Percentiles rank a stretch among this genome's conserved stretches.
Conservation (phyloP, 2,888 invertebrate species). For the Drosophila barbarae region DNA sequence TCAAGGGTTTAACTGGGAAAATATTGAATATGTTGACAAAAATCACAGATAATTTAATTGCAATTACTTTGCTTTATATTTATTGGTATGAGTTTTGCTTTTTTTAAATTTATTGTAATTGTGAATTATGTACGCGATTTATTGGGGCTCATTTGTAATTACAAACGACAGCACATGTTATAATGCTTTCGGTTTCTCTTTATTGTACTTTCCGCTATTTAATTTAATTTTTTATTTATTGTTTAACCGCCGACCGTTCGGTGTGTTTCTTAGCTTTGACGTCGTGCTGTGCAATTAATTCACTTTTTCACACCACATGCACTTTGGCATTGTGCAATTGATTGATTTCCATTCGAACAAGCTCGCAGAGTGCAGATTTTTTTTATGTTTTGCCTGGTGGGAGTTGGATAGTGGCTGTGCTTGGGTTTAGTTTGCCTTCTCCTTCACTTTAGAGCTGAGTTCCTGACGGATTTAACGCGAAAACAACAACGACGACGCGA, state of each 20-base stretch:
- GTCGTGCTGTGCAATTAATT: conserved; percentile 64
- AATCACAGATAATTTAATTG: conserved; percentile 73
- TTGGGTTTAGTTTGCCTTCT: conserved; percentile 8
- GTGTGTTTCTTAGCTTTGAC: conserved; percentile 48
- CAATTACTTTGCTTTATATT: conserved; percentile 42
- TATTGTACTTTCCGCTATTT: conserved; percentile 7
- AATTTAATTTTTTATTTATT: conserved; percentile 35
- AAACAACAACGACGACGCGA: conserved; percentile 26
- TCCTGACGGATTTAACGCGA: conserved; percentile 3
- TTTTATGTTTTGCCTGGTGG: conserved; percentile 7
- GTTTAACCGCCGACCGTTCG: conserved; percentile 20
- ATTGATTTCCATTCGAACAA: conserved; percentile 60
- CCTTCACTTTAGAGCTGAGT: conserved; percentile 5
- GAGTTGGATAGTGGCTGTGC: conserved; percentile 23
- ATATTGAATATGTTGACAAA: conserved; percentile 65
- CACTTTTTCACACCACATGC: conserved; percentile 59
- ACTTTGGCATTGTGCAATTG: conserved; percentile 53
- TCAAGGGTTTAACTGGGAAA: conserved; percentile 16
- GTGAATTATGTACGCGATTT: conserved; percentile 35
- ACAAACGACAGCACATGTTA: conserved; percentile 56
- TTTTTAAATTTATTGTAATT: conserved; percentile 34
- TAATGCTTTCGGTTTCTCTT: conserved; percentile 28
- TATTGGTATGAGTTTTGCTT: conserved; percentile 37
- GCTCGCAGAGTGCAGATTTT: conserved; percentile 19
- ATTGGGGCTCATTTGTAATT: conserved; percentile 55